phyloP scores from a whole-genome alignment of 2,888 invertebrate species.

The Eilema sororculum region DNA sequence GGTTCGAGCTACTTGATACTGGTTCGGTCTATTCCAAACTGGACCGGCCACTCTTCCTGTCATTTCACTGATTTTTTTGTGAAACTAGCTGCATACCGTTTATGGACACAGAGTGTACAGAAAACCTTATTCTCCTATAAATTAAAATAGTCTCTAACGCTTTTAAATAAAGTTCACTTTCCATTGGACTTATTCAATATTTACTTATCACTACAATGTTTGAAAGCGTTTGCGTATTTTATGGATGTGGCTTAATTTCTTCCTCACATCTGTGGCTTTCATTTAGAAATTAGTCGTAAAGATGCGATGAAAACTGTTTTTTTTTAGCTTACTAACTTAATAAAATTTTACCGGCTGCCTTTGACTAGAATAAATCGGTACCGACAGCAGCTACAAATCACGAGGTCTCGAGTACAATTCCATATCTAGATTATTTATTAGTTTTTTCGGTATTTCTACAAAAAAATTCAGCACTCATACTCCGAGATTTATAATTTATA shows the following conservation, averaged over 20 bases:
- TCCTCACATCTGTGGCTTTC: conserved; percentile 34
- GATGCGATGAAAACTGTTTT: not conserved
- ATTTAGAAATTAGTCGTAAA: conserved; percentile 24
- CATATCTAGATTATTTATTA: not conserved
- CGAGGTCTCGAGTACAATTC: not conserved
- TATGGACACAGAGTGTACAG: conserved; percentile 28
- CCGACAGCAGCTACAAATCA: not conserved
- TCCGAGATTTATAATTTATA: too few relatives aligned
- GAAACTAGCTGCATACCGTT: conserved; percentile 43
- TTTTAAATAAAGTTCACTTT: conserved; percentile 19
- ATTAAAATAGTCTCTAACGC: conserved; percentile 26
- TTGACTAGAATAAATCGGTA: not conserved
- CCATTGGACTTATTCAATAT: not conserved
- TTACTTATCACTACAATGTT: conserved; percentile 15
- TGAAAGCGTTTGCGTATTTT: conserved; percentile 28
- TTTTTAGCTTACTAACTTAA: not conserved
- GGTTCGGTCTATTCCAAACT: conserved; percentile 48
- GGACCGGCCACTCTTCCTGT: conserved; percentile 68
- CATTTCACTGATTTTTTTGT: conserved; percentile 66
- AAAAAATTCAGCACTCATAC: too few relatives aligned
- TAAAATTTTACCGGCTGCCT: not conserved
- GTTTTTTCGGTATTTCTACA: too few relatives aligned
- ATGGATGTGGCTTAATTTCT: conserved; percentile 41
- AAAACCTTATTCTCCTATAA: conserved; percentile 24
- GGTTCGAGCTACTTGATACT: conserved; percentile 57